Percentiles rank a stretch among this genome's conserved stretches.
Conservation (phyloP, 2,113 vertebrate genomes). For the Mandrillus leucophaeus region DNA sequence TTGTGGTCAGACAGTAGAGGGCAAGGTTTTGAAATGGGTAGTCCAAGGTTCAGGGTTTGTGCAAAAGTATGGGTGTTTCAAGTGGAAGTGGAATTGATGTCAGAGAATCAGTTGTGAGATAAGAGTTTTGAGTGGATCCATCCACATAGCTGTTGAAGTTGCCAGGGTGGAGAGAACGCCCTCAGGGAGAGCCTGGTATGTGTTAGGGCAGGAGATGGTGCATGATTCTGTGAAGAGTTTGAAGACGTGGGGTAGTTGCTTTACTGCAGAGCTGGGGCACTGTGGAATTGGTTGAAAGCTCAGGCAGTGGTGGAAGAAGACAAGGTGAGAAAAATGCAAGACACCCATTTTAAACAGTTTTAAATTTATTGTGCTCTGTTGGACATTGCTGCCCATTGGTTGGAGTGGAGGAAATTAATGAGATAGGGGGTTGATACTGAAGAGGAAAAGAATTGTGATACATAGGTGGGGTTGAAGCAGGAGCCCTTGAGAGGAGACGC, state of each 20-base stretch:
- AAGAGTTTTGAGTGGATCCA: background rate
- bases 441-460: background rate
- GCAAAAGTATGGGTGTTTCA: background rate
- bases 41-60: background rate
- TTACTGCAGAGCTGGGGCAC: background rate
- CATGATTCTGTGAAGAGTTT: background rate
- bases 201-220: background rate
- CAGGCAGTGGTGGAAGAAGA: background rate
- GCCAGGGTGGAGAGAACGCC: background rate
- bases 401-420: background rate
- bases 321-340: background rate
- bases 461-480: background rate
- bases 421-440: background rate
- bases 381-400: background rate
- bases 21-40: background rate
- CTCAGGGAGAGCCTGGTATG: background rate
- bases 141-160: background rate
- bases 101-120: background rate
- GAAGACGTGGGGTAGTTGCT: background rate
- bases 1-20: background rate
- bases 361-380: background rate
- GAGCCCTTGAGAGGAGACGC: background rate
- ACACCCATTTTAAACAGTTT: background rate
- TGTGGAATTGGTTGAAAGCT: background rate
- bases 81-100: background rate